These are phyloP conservation scores for Rhombomys opimus DNA, from an alignment of 2,113 vertebrate genomes.

Conservation along the genomic window DNA sequence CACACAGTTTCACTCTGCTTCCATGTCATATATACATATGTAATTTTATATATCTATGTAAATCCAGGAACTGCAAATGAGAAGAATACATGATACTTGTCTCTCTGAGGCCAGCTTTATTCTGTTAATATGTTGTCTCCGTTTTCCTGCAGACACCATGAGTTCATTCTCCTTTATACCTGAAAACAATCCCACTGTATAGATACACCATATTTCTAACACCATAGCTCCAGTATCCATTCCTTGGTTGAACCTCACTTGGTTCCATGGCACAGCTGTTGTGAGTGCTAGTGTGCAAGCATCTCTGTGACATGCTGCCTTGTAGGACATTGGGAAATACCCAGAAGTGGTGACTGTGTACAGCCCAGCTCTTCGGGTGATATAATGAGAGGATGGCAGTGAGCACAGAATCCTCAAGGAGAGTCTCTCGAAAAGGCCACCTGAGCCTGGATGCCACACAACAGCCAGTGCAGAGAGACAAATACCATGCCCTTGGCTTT, in stretches of 20 bases:
- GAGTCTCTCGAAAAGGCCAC: neutral
- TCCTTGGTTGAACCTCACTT: neutral
- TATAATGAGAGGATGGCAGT: neutral
- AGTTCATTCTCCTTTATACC: no score
- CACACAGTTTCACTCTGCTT: neutral
- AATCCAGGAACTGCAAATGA: neutral
- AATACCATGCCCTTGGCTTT: neutral
- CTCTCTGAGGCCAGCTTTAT: neutral
- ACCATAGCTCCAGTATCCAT: neutral
- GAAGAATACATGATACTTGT: neutral
- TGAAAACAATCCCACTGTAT: neutral
- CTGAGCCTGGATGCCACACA: accelerated
- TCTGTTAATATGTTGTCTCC: neutral
- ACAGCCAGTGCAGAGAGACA: neutral
- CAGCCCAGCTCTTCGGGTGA: neutral
- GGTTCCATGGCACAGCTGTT: neutral
- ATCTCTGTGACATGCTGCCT: neutral
- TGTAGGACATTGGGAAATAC: neutral
- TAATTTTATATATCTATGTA: neutral
- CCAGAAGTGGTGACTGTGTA: neutral
- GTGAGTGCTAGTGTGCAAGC: neutral
- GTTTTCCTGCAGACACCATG: neutral
- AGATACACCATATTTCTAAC: neutral
- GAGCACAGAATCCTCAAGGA: no score
- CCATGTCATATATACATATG: neutral